Evolutionary conservation across 2,888 invertebrate genomes (phyloP).

Genomic region (Polydrusus cervinus): DNA sequence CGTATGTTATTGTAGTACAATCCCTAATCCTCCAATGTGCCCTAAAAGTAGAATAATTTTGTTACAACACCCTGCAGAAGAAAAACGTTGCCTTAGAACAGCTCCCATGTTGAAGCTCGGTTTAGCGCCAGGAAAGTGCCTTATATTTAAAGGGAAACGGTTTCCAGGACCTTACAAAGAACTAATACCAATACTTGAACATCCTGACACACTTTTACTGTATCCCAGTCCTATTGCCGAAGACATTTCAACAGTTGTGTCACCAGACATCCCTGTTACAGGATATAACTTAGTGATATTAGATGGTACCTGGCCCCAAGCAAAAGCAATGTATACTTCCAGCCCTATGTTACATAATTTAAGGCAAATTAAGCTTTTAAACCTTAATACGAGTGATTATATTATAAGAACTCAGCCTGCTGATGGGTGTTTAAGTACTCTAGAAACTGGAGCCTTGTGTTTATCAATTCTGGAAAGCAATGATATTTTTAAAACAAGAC

Average conservation of each 20-base stretch:
- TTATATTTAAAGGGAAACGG: conserved; percentile 86
- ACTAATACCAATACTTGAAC: conserved; percentile 78
- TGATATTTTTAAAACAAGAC: conserved; percentile 76
- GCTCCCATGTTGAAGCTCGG: conserved; percentile 91
- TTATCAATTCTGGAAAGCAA: conserved; percentile 85
- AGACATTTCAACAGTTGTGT: conserved; percentile 66
- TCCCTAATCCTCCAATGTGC: conserved; percentile 81
- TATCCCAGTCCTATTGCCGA: conserved; percentile 87
- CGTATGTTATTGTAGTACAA: conserved; percentile 93
- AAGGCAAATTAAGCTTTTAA: conserved; percentile 87
- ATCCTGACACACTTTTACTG: conserved; percentile 81
- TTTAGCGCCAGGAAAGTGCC: conserved; percentile 83
- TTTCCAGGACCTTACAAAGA: conserved; percentile 84
- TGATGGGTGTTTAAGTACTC: conserved; percentile 91
- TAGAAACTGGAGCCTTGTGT: conserved; percentile 89
- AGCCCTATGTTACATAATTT: conserved; percentile 84
- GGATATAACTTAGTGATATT: conserved; percentile 85
- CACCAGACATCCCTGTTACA: not conserved
- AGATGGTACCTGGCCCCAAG: conserved; percentile 98
- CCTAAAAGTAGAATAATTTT: conserved; percentile 85
- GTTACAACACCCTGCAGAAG: conserved; percentile 95
- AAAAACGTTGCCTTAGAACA: conserved; percentile 90
- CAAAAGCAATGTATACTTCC: conserved; percentile 91
- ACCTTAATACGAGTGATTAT: conserved; percentile 85
- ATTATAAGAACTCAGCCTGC: conserved; percentile 95